These are phyloP conservation scores for Agonopterix subpropinquella DNA, from an alignment of 2,888 invertebrate species.

Conservation along the genomic window DNA sequence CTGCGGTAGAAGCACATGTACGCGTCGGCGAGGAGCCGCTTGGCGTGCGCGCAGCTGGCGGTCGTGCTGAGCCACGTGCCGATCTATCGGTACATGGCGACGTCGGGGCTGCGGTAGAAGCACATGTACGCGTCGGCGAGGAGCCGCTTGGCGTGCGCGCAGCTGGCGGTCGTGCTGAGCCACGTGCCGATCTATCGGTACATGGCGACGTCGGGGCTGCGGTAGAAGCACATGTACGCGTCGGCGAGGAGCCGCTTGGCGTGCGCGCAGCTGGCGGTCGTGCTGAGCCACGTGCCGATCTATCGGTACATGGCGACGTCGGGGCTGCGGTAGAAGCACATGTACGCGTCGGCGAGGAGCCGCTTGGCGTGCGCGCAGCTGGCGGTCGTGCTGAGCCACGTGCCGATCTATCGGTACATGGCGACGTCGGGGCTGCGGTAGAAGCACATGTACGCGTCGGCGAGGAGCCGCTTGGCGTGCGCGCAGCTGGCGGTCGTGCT, in stretches of 20 bases:
- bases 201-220: too few relatives aligned
- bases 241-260: slow-evolving; percentile 77
- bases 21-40: too few relatives aligned
- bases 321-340: slow-evolving; percentile 99
- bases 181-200: too few relatives aligned
- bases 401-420: slow-evolving; percentile 85
- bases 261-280: slow-evolving; percentile 89
- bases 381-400: neutral
- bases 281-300: slow-evolving; percentile 90
- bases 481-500: slow-evolving; percentile 87
- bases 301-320: slow-evolving; percentile 92
- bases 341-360: slow-evolving; percentile 96
- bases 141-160: slow-evolving; percentile 87
- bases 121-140: too few relatives aligned
- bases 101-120: slow-evolving; percentile 96
- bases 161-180: slow-evolving; percentile 68
- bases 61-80: slow-evolving; percentile 85
- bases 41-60: slow-evolving; percentile 89
- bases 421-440: slow-evolving; percentile 95
- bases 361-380: slow-evolving; percentile 83
- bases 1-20: slow-evolving; percentile 99
- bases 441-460: slow-evolving; percentile 99
- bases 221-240: neutral
- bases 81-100: slow-evolving; percentile 91
- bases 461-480: slow-evolving; percentile 86